A percentile compares a stretch with the other conserved stretches of the same genome.
phyloP scores from a whole-genome alignment of 2,797 vertebrate genomes.

The Sebastes minor region DNA sequence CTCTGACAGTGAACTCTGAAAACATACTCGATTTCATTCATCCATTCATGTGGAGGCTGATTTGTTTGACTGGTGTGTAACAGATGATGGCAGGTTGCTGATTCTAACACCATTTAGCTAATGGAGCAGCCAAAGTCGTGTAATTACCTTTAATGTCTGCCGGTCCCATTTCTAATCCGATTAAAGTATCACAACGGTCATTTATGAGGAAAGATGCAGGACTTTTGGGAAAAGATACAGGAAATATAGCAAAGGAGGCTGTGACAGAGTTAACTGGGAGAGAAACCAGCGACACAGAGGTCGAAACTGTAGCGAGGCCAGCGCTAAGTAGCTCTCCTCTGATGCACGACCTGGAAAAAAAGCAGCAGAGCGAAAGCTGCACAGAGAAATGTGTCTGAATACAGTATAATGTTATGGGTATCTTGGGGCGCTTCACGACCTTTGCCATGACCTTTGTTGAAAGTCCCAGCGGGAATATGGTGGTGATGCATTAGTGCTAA shows the following conservation, averaged over 20 bases:
- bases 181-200: constrained; percentile 16
- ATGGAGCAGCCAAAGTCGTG: not conserved
- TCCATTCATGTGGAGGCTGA: constrained; percentile 13
- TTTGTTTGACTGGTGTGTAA: not conserved
- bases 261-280: not conserved
- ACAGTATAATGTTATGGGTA: not conserved
- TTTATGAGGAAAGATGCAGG: constrained; percentile 2
- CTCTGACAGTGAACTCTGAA: not conserved
- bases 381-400: not conserved
- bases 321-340: not conserved
- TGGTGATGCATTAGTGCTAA: not conserved
- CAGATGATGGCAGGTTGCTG: not conserved
- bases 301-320: not conserved
- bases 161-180: constrained; percentile 30
- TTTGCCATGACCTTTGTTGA: constrained; percentile 12
- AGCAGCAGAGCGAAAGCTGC: not conserved
- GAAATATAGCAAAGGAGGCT: not conserved
- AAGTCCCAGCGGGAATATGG: not conserved
- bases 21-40: not conserved
- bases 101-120: constrained; percentile 12
- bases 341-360: not conserved
- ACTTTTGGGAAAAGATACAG: constrained; percentile 17
- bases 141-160: constrained; percentile 10
- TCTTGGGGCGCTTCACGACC: not conserved
- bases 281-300: not conserved